Base-by-base conservation (phyloP, 2,113 vertebrate species). In the Geococcyx californianus region DNA sequence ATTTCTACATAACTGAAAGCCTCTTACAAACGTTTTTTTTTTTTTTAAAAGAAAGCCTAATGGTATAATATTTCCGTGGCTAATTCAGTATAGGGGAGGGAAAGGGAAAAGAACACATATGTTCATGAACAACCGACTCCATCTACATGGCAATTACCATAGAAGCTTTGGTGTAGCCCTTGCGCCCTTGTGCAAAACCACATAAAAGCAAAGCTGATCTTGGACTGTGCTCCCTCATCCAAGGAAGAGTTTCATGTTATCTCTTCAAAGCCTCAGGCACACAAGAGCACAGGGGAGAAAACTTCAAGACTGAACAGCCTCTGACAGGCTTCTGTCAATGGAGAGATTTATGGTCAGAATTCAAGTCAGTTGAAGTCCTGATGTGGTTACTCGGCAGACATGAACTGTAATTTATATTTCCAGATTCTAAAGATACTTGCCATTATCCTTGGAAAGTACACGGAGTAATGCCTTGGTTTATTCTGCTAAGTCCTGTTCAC, bases 381-480 rank as follows among this genome's bases (percentile, higher is more conserved):
- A 47, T 3, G 0, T 1, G 11, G 42, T 3, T 79, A 36, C 54
- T 79, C 67, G 47, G 70, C 38, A 72, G 55, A 54, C 0, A 0
- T 0, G 4, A 66, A 67, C 11, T 1, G 0, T 23, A 34, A 14
- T 11, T 84, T 92, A 42, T 42, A n/a, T 63, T 87, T 69, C 42
- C 45, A 70, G 45, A 42, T 29, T 62, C 55, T 58, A 26, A 87
- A 31, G 1, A 0, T 20, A 16, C 7, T 58, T 44, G 9, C 15
- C 17, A 19, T 7, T 20, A 34, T 13, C 19, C 34, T 16, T 36
- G 33, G 21, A 77, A 73, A 86, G 62, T 33, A n/a, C 21, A 64
- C 0, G 1, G 42, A 45, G 25, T 7, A 31, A 42, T 1, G 16
- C 1, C 1, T 5, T 42, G 16, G 8, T 85, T 47, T 31, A 49